Conservation (phyloP, 2,888 invertebrate species). For the Apotomis turbidana region DNA sequence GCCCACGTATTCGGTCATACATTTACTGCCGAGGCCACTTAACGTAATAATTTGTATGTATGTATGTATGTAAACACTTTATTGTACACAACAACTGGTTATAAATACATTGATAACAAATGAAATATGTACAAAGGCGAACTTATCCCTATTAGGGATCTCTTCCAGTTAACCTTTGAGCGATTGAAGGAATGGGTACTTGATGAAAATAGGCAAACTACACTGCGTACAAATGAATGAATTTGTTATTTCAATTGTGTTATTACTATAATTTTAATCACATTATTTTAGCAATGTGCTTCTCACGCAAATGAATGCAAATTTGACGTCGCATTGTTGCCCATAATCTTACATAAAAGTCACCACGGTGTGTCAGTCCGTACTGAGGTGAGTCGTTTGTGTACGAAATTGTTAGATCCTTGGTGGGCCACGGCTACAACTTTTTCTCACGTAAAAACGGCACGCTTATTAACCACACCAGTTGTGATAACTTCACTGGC, state of each 20-base stretch:
- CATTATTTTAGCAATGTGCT: constrained; percentile 24
- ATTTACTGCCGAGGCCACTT: not conserved
- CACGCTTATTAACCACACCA: constrained; percentile 59
- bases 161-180: too few species aligned
- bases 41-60: not conserved
- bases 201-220: too few species aligned
- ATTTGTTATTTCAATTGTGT: not conserved
- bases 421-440: not conserved
- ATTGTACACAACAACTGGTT: too few species aligned
- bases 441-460: constrained; percentile 41
- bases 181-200: too few species aligned
- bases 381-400: not conserved
- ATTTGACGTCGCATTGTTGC: constrained; percentile 48
- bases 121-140: too few species aligned
- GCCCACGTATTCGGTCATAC: not conserved
- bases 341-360: not conserved
- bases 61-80: too few species aligned
- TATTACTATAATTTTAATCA: not conserved
- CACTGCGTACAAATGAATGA: too few species aligned
- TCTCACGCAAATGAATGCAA: constrained; percentile 45
- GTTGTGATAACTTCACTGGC: constrained; percentile 44
- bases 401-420: not conserved
- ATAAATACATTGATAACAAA: too few species aligned
- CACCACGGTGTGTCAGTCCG: constrained; percentile 1
- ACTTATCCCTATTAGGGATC: too few species aligned